Base-by-base conservation (phyloP, 2,888 invertebrate species). In the Pediacus dermestoides region DNA sequence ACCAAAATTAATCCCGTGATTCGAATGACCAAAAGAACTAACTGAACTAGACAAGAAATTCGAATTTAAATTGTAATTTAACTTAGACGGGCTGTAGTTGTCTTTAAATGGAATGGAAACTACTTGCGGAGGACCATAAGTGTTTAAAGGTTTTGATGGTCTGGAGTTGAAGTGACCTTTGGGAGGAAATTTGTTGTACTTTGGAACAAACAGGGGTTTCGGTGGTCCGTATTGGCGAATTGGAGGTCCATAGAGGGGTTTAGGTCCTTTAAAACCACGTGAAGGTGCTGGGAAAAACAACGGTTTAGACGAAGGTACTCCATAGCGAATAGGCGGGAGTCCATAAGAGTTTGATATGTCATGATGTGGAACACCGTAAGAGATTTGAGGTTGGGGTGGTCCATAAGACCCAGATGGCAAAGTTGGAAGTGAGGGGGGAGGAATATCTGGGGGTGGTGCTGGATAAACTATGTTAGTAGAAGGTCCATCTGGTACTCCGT, bases 401-500 rank as follows among this genome's bases (percentile, higher is more conserved):
- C 62, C 63, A 37, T 61, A 62, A 13, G 52, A 36, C 7, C 46
- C 46, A 9, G 48, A 41, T 4, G 55, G 50, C 18, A 44, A 37
- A 6, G 50, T 30, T 21, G 53, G 57, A n/a, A n/a, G n/a, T n/a
- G n/a, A n/a, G 9, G 69, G 65, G 21, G 72, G 70, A 18, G 70
- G 70, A 26, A 70, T 61, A 51, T 60, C 73, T 13, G 74, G 71
- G 3, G 73, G 70, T 16, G 73, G 74, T 30, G 63, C 64, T n/a
- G 71, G 71, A 53, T 71, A 72, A 28, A 70, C 58, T 16, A 69
- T 45, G 37, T 67, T 70, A 46, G 66, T 67, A 2, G 64, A 58
- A 4, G 71, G 69, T 28, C 68, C 62, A 43, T 75, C 72, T 2
- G 79, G 79, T 0, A 74, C 75, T 35, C 79, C 79, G 57, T 80